Conservation (phyloP, 2,797 vertebrate species). For the Silurus aristotelis region DNA sequence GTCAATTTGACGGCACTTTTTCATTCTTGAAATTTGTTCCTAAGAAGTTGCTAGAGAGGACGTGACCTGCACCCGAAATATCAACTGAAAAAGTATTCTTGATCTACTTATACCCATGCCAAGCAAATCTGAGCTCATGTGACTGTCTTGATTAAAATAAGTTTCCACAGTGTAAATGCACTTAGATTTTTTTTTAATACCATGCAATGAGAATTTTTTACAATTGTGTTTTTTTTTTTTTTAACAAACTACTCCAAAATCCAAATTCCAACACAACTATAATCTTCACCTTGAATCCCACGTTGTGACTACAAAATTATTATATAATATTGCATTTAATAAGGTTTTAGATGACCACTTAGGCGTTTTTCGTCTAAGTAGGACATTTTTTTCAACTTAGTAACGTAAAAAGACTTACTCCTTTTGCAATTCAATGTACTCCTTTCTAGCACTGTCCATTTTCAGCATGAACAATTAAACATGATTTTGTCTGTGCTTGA, state of each 20-base stretch:
- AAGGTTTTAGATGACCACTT: constrained; percentile 12
- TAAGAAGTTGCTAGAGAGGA: not conserved
- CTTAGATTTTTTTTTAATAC: not conserved
- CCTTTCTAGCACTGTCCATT: constrained; percentile 23
- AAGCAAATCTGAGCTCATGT: constrained; percentile 8
- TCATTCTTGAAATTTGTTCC: constrained; percentile 10
- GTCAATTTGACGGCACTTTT: constrained; percentile 19
- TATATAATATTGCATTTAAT: constrained; percentile 3
- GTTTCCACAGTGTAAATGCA: constrained; percentile 25
- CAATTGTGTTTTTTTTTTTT: not conserved
- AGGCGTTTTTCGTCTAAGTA: constrained; percentile 2
- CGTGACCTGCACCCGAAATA: constrained; percentile 7
- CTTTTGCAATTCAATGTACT: constrained; percentile 32
- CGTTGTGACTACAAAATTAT: not conserved
- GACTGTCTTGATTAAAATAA: constrained; percentile 12
- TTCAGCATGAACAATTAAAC: constrained; percentile 37
- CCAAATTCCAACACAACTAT: not conserved
- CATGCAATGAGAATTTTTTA: constrained; percentile 1
- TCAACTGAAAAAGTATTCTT: constrained; percentile 5
- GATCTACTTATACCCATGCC: constrained; percentile 28
- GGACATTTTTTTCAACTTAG: constrained; percentile 10
- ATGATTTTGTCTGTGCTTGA: constrained; percentile 31
- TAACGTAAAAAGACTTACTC: constrained; percentile 20
- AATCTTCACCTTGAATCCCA: constrained; percentile 2
- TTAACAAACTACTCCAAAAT: not conserved